Base-by-base conservation (phyloP, 1,140 invertebrate genomes). In the Magallana gigas region DNA sequence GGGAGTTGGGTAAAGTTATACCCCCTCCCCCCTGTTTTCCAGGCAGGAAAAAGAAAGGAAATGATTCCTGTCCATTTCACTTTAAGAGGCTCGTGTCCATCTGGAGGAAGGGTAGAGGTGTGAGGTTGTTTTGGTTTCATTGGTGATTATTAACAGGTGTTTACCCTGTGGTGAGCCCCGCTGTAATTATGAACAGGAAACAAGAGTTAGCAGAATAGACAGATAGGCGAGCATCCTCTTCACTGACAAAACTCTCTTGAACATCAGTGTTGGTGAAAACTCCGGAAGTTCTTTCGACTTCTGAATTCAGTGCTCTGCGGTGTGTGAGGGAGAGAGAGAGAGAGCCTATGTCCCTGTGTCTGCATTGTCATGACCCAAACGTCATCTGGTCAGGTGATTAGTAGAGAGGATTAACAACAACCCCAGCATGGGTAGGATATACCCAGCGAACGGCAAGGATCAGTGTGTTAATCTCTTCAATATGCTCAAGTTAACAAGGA, bases 181-280 rank as follows among this genome's bases (percentile, higher is more conserved):
- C 68, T 76, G 68, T 76, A 76, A 76, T 76, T 76, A 76, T 76
- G 68, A 76, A 76, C 68, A 76, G 68, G 68, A 76, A 76, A 76
- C 68, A 76, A 76, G 68, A 76, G 68, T 76, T 76, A 76, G 68
- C 68, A 76, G 68, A 76, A 76, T 76, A 76, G 68, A 76, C 68
- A 76, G 68, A 76, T 76, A 76, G 68, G 68, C 68, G 68, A 76
- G 68, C 68, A 76, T 76, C 68, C 68, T 76, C 68, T 76, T 12
- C 68, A 76, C 68, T 76, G 12, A 76, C 68, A 76, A 76, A 76
- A 76, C 68, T 76, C 68, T 76, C 68, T 76, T 76, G 68, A 76
- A 76, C 68, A 76, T 76, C 68, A 76, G 68, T 76, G 68, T 76
- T 18, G 23, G 23, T 18, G 36, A 76, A 64, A 76, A 76, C 68